Evolutionary conservation across 2,888 invertebrate genomes (phyloP).

Genomic region (Orthonychiurus folsomi): DNA sequence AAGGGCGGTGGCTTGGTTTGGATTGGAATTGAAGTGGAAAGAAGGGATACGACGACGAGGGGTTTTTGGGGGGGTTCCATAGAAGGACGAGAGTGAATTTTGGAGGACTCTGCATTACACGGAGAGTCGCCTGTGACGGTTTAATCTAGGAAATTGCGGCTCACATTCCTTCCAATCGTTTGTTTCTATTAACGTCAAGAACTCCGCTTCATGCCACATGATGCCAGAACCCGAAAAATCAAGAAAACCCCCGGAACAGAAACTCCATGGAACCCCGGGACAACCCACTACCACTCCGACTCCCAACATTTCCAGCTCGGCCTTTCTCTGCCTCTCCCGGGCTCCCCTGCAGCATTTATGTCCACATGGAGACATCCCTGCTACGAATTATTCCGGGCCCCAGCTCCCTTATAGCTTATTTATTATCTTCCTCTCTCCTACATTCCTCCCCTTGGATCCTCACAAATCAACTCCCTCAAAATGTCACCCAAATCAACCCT

Average conservation of each 20-base stretch:
- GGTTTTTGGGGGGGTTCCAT: background rate
- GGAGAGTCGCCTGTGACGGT: slow-evolving; percentile 48
- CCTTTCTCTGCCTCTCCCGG: too few species aligned
- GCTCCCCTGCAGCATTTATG: too few species aligned
- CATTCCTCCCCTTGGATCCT: background rate
- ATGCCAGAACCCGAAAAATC: slow-evolving; percentile 32
- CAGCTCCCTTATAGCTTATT: slow-evolving; percentile 30
- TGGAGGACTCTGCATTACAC: slow-evolving; percentile 7
- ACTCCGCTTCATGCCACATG: slow-evolving; percentile 41
- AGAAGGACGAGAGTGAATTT: slow-evolving; percentile 1
- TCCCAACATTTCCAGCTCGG: too few species aligned
- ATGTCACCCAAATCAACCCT: background rate
- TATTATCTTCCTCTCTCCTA: slow-evolving; percentile 21
- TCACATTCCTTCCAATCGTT: slow-evolving; percentile 48
- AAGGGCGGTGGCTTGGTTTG: slow-evolving; percentile 13
- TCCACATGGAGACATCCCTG: background rate
- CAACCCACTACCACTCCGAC: too few species aligned
- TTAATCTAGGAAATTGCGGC: slow-evolving; percentile 59
- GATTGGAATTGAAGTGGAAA: slow-evolving; percentile 16
- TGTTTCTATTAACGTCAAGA: slow-evolving; percentile 56
- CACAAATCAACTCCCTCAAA: background rate
- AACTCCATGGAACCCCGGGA: too few species aligned
- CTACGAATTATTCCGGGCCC: slow-evolving; percentile 12
- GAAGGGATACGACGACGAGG: slow-evolving; percentile 7
- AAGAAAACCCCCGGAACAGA: slow-evolving; percentile 22